Base-by-base conservation (phyloP, 2,888 invertebrate species). In the Fragum whitleyi region DNA sequence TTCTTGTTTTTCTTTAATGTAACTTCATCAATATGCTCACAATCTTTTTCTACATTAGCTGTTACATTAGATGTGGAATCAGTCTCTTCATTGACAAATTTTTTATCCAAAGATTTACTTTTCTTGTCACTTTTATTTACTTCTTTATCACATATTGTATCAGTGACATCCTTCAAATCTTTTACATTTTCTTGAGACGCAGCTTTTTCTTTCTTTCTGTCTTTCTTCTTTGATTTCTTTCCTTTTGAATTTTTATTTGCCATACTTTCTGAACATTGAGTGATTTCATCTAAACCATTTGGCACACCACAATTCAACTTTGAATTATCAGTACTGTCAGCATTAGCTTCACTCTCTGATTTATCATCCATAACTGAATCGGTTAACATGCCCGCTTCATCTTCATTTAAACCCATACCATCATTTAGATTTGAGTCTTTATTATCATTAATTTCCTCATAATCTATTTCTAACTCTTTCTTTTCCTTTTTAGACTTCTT, bases 401-500 rank as follows among this genome's bases (percentile, higher is more conserved):
- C 7, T 9, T 47, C 47, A 47, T 47, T 47, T 16, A 47, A 47
- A 47, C 7, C 47, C 5, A 5, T 47, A 47, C 7, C 5, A 47
- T 47, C 47, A 47, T 47, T 47, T n/a, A 5, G 47, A 47, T 47
- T 47, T 47, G 5, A 3, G 19, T 47, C 36, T 65, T 65, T 21
- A 65, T 65, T 29, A 16, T 59, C 32, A 23, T 71, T 23, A 47
- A 19, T 2, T 23, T 32, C n/a, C 23, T 23, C 62, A 23, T 65
- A 23, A 47, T 70, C 26, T 55, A 74, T 62, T 28, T 61, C 68
- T 68, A 36, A 32, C 32, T 67, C 53, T 42, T 39, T 67, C 59
- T 69, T 79, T 59, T 51, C 42, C 51, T 61, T 61, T 61, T 61
- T 61, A 29, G 65, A 39, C 72, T 76, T 47, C 42, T 79, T 32